Base-by-base conservation (phyloP, 2,113 vertebrate genomes). In the Lycaon pictus region DNA sequence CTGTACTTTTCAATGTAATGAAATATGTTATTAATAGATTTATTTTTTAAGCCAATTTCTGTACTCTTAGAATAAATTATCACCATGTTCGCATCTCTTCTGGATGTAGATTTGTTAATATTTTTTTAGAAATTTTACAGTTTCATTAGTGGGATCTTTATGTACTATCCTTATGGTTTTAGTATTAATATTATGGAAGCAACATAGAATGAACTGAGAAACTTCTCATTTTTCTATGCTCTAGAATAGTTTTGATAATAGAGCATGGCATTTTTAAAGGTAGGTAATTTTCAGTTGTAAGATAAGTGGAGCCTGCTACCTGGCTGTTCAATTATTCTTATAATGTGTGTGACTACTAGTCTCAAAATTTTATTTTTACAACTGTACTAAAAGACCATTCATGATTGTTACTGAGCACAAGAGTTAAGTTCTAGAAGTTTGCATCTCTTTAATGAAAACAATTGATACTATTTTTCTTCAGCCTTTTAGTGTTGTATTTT, bases 371-470 rank as follows among this genome's bases (percentile, higher is more conserved):
- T 7, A 83, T 81, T 92, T 94, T 67, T 60, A 35, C 4, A 48
- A 3, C 25, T 37, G 20, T 53, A 22, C 69, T 53, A 16, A 83
- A 51, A 82, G 11, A 32, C 35, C 53, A 37, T 56, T 74, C 17
- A 25, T 77, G 11, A 63, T 71, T 81, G 11, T 90, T 85, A 80
- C 55, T 69, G 43, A 94, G 16, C 63, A 67, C 1, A 84, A 65
- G 67, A 84, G 55, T 27, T 82, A 43, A 71, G 29, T 95, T 96
- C 35, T 80, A 80, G 86, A 83, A 93, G 84, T 93, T 82, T 51
- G 55, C 1, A 1, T 90, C 53, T 87, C 58, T 86, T 58, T 91
- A 93, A 37, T 90, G 81, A 95, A 93, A 91, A 62, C 43, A 69
- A 58, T 65, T 51, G 7, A 32, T 77, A 58, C 0, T 58, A 5